Conservation (phyloP, 2,113 vertebrate genomes). For the Dolichallabes microphthalmus region DNA sequence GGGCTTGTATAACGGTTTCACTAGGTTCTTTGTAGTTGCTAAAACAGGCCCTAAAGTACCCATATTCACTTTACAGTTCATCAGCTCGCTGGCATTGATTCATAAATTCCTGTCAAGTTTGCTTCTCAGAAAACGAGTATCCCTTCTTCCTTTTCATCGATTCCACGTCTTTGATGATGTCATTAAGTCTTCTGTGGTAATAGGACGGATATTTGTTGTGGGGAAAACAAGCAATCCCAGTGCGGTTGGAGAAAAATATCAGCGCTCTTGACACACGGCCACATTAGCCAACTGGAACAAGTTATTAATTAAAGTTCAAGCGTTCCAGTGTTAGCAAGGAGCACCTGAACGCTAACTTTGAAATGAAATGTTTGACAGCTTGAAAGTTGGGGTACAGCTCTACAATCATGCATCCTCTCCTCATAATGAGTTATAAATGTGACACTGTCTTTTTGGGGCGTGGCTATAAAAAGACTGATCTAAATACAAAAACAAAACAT, state of each 20-base stretch:
- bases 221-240: too few species aligned
- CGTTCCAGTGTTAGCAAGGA: too few species aligned
- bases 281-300: too few species aligned
- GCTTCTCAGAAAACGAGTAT: not conserved
- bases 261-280: too few species aligned
- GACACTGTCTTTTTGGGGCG: not conserved
- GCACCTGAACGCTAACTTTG: too few species aligned
- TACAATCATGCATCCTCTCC: not conserved
- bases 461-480: not conserved
- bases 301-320: too few species aligned
- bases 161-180: not conserved
- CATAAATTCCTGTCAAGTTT: not conserved
- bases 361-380: not conserved
- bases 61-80: not conserved
- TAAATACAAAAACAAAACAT: not conserved
- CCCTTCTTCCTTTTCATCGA: not conserved
- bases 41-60: not conserved
- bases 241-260: too few species aligned
- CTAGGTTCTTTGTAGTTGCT: too few species aligned
- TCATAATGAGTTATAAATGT: not conserved
- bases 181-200: too few species aligned
- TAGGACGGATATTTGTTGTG: too few species aligned
- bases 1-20: too few species aligned
- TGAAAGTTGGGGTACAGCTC: not conserved
- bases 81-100: not conserved